phyloP scores from a whole-genome alignment of 1,140 invertebrate species.

The Micrasema minimum region DNA sequence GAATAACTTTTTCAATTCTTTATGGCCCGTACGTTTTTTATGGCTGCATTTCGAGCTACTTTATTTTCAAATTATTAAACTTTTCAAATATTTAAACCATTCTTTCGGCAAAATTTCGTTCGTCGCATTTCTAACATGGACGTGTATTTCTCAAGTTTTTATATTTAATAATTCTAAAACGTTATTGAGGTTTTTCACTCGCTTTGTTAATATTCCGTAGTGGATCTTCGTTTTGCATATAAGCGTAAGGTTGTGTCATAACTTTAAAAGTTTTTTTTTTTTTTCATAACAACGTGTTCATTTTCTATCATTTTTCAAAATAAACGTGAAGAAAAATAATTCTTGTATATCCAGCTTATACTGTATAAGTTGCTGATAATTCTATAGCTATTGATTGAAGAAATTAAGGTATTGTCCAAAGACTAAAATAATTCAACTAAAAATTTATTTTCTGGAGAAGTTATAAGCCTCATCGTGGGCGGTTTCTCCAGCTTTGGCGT shows the following conservation, averaged over 20 bases:
- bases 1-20: constrained; percentile 36
- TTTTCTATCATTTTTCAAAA: too few relatives aligned
- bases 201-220: too few relatives aligned
- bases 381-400: too few relatives aligned
- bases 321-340: too few relatives aligned
- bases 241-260: too few relatives aligned
- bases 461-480: background rate
- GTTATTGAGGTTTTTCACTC: too few relatives aligned
- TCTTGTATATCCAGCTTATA: too few relatives aligned
- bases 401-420: background rate
- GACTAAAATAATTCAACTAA: constrained; percentile 3
- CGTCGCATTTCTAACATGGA: constrained; percentile 22
- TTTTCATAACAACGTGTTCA: too few relatives aligned
- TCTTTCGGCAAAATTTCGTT: constrained; percentile 21
- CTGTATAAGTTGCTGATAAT: too few relatives aligned
- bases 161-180: too few relatives aligned
- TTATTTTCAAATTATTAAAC: constrained; percentile 24
- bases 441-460: background rate
- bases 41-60: constrained; percentile 28
- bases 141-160: constrained; percentile 23
- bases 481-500: background rate
- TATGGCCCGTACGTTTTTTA: constrained; percentile 36
- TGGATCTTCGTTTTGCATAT: too few relatives aligned
- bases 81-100: constrained; percentile 23
- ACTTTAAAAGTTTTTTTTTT: too few relatives aligned